Percentiles rank a stretch among this genome's conserved stretches.
Conservation (phyloP, 2,888 invertebrate species). For the Lasioglossum zephyrum region DNA sequence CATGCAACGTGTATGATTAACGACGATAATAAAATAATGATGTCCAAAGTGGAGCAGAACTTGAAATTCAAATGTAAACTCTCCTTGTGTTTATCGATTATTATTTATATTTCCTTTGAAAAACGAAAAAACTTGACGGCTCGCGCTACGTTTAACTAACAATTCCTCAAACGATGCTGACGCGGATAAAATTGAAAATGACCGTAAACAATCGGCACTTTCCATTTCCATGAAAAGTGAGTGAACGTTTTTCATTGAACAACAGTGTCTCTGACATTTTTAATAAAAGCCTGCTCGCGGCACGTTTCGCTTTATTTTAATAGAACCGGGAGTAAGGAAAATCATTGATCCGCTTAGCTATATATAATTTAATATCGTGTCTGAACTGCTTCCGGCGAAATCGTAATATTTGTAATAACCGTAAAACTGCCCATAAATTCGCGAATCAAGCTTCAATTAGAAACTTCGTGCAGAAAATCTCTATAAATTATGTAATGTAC, state of each 20-base stretch:
- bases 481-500: neutral
- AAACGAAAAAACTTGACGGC: neutral
- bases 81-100: neutral
- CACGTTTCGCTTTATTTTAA: neutral
- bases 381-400: constrained; percentile 3
- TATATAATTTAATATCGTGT: neutral
- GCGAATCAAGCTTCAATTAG: neutral
- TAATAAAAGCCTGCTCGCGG: neutral
- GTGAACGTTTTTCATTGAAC: neutral
- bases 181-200: neutral
- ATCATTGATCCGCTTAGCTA: neutral
- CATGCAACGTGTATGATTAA: constrained; percentile 1
- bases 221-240: neutral
- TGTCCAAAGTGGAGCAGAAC: constrained; percentile 23
- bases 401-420: neutral
- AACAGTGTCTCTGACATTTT: neutral
- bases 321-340: neutral
- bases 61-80: constrained; percentile 12
- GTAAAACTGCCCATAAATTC: neutral
- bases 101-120: neutral
- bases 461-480: neutral
- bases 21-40: constrained; percentile 22
- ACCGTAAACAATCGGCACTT: neutral
- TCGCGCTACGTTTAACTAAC: neutral
- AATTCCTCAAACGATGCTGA: neutral